Base-by-base conservation (phyloP, 1,140 invertebrate genomes). In the Hydropsyche tenuis region DNA sequence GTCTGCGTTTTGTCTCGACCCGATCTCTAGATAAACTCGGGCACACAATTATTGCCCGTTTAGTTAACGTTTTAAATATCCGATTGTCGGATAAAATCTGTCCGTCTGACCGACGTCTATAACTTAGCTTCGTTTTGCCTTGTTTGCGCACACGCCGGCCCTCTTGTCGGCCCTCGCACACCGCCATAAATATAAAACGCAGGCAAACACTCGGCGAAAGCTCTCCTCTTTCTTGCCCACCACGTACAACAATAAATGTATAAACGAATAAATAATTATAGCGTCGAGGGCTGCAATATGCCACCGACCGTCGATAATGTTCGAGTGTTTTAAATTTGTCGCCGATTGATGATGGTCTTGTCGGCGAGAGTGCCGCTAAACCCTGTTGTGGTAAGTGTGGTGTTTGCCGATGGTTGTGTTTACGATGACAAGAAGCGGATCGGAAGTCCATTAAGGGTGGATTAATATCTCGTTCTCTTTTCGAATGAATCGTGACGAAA, bases 41-140 rank as follows among this genome's bases (percentile, higher is more conserved):
- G 60, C 20, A 11, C 60, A 76, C 75, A 76, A 76, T 74, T 76
- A 76, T 76, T 76, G 71, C 75, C 72, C 66, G 75, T 76, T 76
- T 76, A 72, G 72, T 76, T 73, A 74, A 69, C 72, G 69, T 69
- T 74, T 76, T 74, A 77, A 37, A 20, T 60, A 72, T 77, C 73
- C 66, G 45, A 74, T 74, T 77, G 75, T 77, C 73, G 71, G 73
- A 69, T 76, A 76, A 73, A 73, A 70, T 71, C 66, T 60, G 65
- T 69, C 60, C 37, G 62, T 48, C 42, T 42, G 56, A 18, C 63
- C 16, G 42, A 45, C 42, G 65, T 68, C 48, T 70, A 56, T 70
- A 70, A 70, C 68, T 70, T 72, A 72, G 22, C 12, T 48, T 48
- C 16, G 63, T 65, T 20, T 25, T 18, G 45, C 22, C 30, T 69